Percentiles rank a stretch among this genome's conserved stretches.
phyloP scores from a whole-genome alignment of 2,113 vertebrate species.

The Melospiza georgiana region DNA sequence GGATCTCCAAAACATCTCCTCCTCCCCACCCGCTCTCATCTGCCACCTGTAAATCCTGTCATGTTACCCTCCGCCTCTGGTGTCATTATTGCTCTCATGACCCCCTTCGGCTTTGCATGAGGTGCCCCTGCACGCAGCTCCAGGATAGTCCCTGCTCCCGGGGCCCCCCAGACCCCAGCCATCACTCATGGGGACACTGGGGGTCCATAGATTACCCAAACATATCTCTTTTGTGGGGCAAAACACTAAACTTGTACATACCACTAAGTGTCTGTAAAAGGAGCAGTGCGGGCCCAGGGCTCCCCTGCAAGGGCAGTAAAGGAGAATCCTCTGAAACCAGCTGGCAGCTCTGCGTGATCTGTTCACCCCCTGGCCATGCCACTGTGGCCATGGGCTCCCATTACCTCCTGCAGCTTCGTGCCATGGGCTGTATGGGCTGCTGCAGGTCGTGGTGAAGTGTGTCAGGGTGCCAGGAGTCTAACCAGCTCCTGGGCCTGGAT shows the following conservation, averaged over 20 bases:
- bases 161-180: not conserved
- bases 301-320: slow-evolving; percentile 47
- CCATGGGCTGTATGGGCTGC: fast-evolving
- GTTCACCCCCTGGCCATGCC: not conserved
- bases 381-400: fast-evolving
- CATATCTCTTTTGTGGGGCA: slow-evolving; percentile 13
- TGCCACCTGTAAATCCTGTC: not conserved
- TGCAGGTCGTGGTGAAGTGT: fast-evolving
- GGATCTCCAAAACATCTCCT: not conserved
- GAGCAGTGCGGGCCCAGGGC: not conserved
- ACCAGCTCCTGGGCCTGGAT: not conserved
- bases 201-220: not conserved
- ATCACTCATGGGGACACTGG: not conserved
- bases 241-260: slow-evolving; percentile 55
- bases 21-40: not conserved
- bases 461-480: fast-evolving
- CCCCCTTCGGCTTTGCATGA: slow-evolving; percentile 29
- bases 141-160: not conserved
- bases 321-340: slow-evolving; percentile 26
- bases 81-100: slow-evolving; percentile 37
- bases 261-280: not conserved
- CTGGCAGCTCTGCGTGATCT: slow-evolving; percentile 13
- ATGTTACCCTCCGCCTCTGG: not conserved
- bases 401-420: fast-evolving
- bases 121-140: not conserved